Evolutionary conservation across 2,888 invertebrate genomes (phyloP).

Genomic region (Metallyticus violacea): DNA sequence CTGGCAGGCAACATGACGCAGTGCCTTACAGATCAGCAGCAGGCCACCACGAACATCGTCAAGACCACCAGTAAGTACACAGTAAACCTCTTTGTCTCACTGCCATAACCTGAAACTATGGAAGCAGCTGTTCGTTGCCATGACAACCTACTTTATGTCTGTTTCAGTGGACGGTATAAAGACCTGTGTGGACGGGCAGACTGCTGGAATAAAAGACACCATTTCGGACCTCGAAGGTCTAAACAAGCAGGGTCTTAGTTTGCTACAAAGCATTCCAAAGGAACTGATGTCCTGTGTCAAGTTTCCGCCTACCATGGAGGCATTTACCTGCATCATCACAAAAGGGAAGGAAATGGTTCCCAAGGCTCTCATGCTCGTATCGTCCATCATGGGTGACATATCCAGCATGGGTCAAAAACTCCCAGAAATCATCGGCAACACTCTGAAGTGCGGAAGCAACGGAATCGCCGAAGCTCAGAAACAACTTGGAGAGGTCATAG

Average conservation of each 20-base stretch:
- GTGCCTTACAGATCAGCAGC: neutral
- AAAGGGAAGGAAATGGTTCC: neutral
- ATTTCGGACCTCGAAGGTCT: neutral
- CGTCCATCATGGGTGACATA: neutral
- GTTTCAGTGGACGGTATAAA: neutral
- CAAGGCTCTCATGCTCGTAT: neutral
- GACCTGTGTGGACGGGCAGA: neutral
- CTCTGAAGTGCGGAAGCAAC: neutral
- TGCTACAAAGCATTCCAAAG: neutral
- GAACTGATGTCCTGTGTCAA: neutral
- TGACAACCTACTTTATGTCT: neutral
- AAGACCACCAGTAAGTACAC: neutral
- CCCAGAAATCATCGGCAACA: neutral
- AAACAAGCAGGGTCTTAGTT: neutral
- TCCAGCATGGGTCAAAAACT: neutral
- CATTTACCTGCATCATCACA: neutral
- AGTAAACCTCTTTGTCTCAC: no score
- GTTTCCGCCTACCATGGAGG: neutral
- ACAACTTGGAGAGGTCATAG: neutral
- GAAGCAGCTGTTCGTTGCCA: no score
- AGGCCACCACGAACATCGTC: neutral
- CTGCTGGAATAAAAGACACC: neutral
- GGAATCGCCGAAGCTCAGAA: neutral
- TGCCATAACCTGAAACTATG: no score
- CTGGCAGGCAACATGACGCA: neutral